Conservation (phyloP, 2,113 vertebrate genomes). For the Azemiops feae region DNA sequence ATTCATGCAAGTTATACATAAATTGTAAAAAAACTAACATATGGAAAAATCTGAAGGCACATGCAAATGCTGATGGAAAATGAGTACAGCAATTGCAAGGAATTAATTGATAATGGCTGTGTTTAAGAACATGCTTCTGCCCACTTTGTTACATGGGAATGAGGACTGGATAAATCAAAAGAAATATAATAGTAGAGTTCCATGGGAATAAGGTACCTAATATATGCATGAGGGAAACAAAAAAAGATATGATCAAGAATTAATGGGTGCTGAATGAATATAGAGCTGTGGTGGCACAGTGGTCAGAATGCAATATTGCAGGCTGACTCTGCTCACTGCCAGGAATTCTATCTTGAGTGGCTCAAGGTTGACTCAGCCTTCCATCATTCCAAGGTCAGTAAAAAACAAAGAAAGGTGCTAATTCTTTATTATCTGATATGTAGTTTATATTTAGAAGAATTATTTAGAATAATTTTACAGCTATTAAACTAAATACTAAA, state of each 20-base stretch:
- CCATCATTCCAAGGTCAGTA: background rate
- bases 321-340: background rate
- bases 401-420: background rate
- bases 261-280: background rate
- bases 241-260: background rate
- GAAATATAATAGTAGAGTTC: background rate
- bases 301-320: background rate
- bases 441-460: background rate
- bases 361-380: background rate
- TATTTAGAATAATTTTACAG: slow-evolving; percentile 5
- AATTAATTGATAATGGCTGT: background rate
- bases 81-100: background rate
- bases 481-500: background rate
- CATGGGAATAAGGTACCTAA: background rate
- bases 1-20: no score
- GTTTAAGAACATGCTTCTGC: background rate
- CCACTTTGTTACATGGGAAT: background rate
- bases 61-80: background rate
- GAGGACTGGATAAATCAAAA: background rate
- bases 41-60: no score
- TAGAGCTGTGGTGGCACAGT: background rate
- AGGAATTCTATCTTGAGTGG: background rate
- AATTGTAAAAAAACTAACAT: no score
- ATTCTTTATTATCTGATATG: background rate
- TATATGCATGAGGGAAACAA: background rate